Evolutionary conservation across 2,797 vertebrate species (phyloP).

Genomic region (Rhinella marina): DNA sequence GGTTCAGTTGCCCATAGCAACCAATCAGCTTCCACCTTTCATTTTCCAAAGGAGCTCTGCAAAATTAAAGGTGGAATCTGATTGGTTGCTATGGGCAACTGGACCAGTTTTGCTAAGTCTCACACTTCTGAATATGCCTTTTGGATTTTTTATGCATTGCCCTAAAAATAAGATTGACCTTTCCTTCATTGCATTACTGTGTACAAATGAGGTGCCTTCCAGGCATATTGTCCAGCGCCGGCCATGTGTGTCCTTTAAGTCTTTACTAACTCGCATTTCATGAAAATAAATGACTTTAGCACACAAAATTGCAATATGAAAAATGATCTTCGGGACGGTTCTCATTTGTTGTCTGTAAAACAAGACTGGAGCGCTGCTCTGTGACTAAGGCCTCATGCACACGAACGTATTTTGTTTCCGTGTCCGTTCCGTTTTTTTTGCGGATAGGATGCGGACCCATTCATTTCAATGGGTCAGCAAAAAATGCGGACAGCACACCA

Average conservation of each 20-base stretch:
- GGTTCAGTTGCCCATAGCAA: too few relatives aligned
- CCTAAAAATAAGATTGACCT: conserved; percentile 28
- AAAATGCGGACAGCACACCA: too few relatives aligned
- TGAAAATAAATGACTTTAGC: conserved; percentile 4
- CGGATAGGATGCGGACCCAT: too few relatives aligned
- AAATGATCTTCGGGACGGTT: not conserved
- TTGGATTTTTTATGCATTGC: not conserved
- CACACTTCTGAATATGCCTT: not conserved
- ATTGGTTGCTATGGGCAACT: too few relatives aligned
- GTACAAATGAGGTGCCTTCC: not conserved
- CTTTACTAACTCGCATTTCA: not conserved
- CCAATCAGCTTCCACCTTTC: too few relatives aligned
- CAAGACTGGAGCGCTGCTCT: not conserved
- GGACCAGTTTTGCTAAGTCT: too few relatives aligned
- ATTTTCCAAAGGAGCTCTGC: too few relatives aligned
- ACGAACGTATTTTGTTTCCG: too few relatives aligned
- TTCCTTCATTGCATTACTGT: conserved; percentile 16
- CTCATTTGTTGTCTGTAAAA: not conserved
- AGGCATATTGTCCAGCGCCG: not conserved
- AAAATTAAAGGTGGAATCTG: too few relatives aligned
- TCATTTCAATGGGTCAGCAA: too few relatives aligned
- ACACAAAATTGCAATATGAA: not conserved
- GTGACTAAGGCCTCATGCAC: not conserved
- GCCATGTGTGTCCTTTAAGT: not conserved
- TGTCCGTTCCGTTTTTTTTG: too few relatives aligned